phyloP scores from a whole-genome alignment of 2,113 vertebrate species.

The Empidonax alnorum region DNA sequence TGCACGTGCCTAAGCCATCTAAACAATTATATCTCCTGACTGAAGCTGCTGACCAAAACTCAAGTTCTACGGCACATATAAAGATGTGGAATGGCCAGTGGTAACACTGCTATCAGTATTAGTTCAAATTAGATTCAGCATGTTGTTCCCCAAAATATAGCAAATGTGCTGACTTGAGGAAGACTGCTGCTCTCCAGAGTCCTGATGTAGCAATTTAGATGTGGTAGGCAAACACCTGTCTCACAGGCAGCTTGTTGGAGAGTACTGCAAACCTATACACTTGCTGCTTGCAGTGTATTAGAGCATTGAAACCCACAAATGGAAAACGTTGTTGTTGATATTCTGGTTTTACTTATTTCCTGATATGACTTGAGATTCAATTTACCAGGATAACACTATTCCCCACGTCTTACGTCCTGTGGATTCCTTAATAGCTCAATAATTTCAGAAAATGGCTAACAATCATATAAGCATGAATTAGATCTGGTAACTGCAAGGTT shows the following conservation, averaged over 20 bases:
- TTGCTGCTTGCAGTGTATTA: neutral
- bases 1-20: neutral
- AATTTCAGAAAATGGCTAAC: neutral
- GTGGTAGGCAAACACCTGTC: neutral
- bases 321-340: neutral
- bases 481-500: neutral
- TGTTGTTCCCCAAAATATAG: neutral
- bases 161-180: neutral
- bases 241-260: neutral
- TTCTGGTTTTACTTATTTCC: neutral
- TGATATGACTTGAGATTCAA: neutral
- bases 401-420: fast-evolving
- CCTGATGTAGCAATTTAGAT: neutral
- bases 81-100: neutral
- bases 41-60: neutral
- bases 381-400: neutral
- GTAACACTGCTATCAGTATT: neutral
- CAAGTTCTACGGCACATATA: neutral
- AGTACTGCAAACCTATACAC: neutral
- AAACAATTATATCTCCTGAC: neutral
- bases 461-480: neutral
- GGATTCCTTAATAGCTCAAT: neutral
- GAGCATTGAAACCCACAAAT: neutral
- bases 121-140: neutral
- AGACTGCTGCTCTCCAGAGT: neutral